These are phyloP conservation scores for Gnathonemus echidnorhynchus DNA, from an alignment of 2,113 vertebrate species.

Conservation along the genomic window DNA sequence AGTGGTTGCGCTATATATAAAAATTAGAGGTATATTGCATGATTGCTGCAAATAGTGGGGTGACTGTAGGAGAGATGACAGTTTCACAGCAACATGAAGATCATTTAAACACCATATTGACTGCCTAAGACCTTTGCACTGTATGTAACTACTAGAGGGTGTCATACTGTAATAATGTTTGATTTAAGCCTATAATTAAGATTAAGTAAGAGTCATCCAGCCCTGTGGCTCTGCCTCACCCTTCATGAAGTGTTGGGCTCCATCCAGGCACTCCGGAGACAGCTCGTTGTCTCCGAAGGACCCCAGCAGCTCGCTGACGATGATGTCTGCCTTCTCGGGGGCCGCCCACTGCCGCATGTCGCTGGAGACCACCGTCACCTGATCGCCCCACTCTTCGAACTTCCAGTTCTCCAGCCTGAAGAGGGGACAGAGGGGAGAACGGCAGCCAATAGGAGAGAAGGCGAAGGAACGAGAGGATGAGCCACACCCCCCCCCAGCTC, in stretches of 20 bases:
- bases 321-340: constrained; percentile 83
- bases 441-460: not conserved
- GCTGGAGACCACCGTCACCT: constrained; percentile 80
- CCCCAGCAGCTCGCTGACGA: constrained; percentile 84
- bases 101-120: not conserved
- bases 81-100: not conserved
- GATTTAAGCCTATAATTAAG: not conserved
- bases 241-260: constrained; percentile 85
- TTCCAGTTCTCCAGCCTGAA: constrained; percentile 83
- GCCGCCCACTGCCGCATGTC: constrained; percentile 87
- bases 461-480: not conserved
- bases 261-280: constrained; percentile 84
- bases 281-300: constrained; percentile 90
- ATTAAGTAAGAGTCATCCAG: not conserved
- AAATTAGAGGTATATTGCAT: not conserved
- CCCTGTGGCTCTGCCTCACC: constrained; percentile 45
- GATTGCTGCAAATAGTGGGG: not conserved
- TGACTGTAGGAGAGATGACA: not conserved
- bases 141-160: not conserved
- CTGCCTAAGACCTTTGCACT: not conserved
- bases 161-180: not conserved
- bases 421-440: not conserved
- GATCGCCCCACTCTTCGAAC: constrained; percentile 88
- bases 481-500: not conserved
- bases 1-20: not conserved